Evolutionary conservation across 1,140 invertebrate species (phyloP).

Genomic region (Drosophila subpulchrella): DNA sequence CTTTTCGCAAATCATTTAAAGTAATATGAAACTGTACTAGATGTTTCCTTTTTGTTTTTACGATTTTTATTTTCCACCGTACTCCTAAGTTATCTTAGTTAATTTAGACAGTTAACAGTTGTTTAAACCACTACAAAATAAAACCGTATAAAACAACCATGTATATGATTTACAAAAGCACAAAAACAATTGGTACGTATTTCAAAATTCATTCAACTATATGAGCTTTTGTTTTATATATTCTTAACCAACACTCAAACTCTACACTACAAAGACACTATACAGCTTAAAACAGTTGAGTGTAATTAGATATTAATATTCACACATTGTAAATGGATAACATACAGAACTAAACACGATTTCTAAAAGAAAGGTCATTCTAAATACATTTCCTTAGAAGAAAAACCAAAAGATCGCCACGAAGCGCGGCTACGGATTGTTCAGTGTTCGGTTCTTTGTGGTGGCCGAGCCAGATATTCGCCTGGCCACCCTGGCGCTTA

Average conservation of each 20-base stretch:
- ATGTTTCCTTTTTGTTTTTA: conserved; percentile 3
- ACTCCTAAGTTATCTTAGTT: conserved; percentile 20
- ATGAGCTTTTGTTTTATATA: conserved; percentile 58
- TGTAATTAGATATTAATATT: conserved; percentile 18
- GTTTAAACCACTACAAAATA: conserved; percentile 19
- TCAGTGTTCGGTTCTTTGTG: conserved; percentile 82
- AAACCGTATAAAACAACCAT: conserved; percentile 29
- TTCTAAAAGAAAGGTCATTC: conserved; percentile 44
- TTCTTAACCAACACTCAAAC: conserved; percentile 19
- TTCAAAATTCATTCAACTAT: conserved; percentile 78
- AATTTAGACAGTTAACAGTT: conserved; percentile 23
- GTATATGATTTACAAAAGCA: conserved; percentile 70
- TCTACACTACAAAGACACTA: conserved; percentile 17
- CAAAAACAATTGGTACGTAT: conserved; percentile 82
- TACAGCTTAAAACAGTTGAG: conserved; percentile 12
- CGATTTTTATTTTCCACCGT: conserved; percentile 43
- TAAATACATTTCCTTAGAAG: conserved; percentile 77
- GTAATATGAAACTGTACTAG: neutral
- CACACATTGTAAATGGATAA: conserved; percentile 25
- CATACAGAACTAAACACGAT: conserved; percentile 21
- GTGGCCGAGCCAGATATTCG: conserved; percentile 80
- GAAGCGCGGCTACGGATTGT: conserved; percentile 73
- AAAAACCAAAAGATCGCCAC: conserved; percentile 68
- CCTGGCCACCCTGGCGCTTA: conserved; percentile 77
- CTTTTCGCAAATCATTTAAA: neutral